A percentile compares a stretch with the other conserved stretches of the same genome.
Evolutionary conservation across 1,140 invertebrate genomes (phyloP).

Genomic region (Lordiphosa collinella): DNA sequence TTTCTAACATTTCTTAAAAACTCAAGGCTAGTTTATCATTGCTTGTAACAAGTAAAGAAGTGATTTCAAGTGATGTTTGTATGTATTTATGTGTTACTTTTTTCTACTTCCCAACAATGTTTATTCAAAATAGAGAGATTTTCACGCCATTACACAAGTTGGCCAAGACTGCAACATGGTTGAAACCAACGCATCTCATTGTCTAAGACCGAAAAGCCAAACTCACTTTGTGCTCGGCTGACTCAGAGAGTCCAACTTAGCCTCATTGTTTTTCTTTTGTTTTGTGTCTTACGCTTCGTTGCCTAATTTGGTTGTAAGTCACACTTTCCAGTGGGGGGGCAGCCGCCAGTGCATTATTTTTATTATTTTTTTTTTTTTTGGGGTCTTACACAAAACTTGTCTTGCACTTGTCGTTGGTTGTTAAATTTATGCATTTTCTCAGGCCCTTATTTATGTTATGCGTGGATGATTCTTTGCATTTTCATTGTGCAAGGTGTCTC

Average conservation of each 20-base stretch:
- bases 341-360: background rate
- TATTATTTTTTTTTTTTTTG: no score
- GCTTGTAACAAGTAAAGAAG: no score
- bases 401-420: background rate
- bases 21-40: no score
- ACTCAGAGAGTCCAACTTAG: conserved; percentile 18
- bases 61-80: no score
- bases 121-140: background rate
- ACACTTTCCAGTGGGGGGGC: conserved; percentile 26
- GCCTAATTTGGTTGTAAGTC: conserved; percentile 53
- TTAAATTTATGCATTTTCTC: conserved; percentile 55
- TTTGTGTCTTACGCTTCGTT: conserved; percentile 37
- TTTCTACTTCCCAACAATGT: background rate
- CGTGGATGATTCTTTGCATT: conserved; percentile 35
- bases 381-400: no score
- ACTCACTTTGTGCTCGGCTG: conserved; percentile 30
- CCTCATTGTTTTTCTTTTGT: conserved; percentile 19
- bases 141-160: conserved; percentile 2
- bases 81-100: background rate
- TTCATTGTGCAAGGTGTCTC: conserved; percentile 11
- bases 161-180: conserved; percentile 25
- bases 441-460: conserved; percentile 28
- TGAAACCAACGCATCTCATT: conserved; percentile 5
- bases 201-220: background rate
- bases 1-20: no score